Base-by-base conservation (phyloP, 2,888 invertebrate species). In the Hypselothyrea guttata region DNA sequence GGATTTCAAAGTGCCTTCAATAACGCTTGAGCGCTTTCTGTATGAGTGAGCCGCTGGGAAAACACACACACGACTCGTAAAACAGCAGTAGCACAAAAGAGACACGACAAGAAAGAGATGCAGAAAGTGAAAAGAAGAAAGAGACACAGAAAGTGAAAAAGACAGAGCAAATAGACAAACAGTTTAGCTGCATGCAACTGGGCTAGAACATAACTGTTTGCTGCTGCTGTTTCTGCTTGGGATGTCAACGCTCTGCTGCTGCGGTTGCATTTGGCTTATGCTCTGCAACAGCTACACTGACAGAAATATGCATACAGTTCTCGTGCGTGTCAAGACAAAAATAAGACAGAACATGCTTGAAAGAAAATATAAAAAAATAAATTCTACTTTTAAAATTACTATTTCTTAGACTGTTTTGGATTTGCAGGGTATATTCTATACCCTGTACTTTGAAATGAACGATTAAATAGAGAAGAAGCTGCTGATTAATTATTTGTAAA, bases 1-100 rank as follows among this genome's bases (percentile, higher is more conserved):
- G 72, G 71, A 71, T 71, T 71, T 64, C 64, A 68, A 72, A 71
- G 68, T 71, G 72, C 68, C 71, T 72, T 67, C 68, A 71, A 72
- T 71, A 72, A 72, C 64, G 71, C 68, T 71, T 72, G 71, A 72
- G 60, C 72, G 71, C 68, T 68, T 71, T 72, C 55, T 58, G 57
- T 64, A 56, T 53, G 71, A 61, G 51, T 66, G 70, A 68, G 51
- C 70, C 53, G 58, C 64, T 53, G 55, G 55, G 66, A 64, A 22
- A 22, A 22, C 22, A 22, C 22, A 22, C 22, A 22, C 22, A 22
- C 27, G 12, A 28, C 15, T 3, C 15, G 37, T 37, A n/a, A 15
- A 13, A 15, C 37, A 37, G 16, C 15, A 22, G 2, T 4, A 22
- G 22, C 2, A 22, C n/a, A n/a, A n/a, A n/a, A n/a, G n/a, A n/a